Evolutionary conservation across 2,113 vertebrate genomes (phyloP).

Genomic region (human): GRCh38 chr20:40755501-40756000

Average conservation of each 20-base stretch:
- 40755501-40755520: neutral
- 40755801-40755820: neutral
- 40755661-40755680: neutral
- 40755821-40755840: neutral
- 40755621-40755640: neutral
- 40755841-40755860: neutral
- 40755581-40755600: neutral
- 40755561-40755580: neutral
- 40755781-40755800: neutral
- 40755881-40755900: neutral
- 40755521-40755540: neutral
- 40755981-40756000: neutral
- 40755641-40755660: neutral
- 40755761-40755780: neutral
- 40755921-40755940: neutral
- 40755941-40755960: neutral
- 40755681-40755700: neutral
- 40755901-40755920: neutral
- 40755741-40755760: neutral
- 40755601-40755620: neutral
- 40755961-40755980: neutral
- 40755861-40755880: neutral
- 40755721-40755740: neutral
- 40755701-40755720: neutral
- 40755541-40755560: neutral